Evolutionary conservation across 2,888 invertebrate species (phyloP).

Genomic region (Ectemnius lituratus): DNA sequence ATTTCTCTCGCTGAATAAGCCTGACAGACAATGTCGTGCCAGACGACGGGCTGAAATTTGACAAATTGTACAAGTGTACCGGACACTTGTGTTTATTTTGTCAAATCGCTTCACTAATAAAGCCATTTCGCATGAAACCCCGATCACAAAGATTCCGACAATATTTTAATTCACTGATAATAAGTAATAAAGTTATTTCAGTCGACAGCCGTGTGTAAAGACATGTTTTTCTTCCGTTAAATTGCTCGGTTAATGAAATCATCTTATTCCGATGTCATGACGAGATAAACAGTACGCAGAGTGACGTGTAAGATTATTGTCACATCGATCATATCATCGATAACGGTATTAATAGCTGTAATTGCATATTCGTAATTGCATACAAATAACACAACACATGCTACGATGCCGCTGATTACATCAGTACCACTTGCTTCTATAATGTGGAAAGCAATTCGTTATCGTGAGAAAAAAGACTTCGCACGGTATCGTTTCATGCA

Average conservation of each 20-base stretch:
- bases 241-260: conserved; percentile 27
- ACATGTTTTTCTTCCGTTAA: conserved; percentile 22
- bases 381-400: neutral
- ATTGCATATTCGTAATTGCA: neutral
- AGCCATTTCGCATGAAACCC: conserved; percentile 24
- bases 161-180: conserved; percentile 22
- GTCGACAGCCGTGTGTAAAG: conserved; percentile 11
- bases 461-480: conserved; percentile 8
- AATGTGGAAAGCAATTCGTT: conserved; percentile 1
- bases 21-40: conserved; percentile 7
- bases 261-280: conserved; percentile 4
- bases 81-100: conserved; percentile 49
- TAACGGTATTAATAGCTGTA: conserved; percentile 10
- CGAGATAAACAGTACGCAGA: neutral
- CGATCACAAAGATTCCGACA: conserved; percentile 5
- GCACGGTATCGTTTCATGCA: conserved; percentile 10
- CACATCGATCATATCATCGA: neutral
- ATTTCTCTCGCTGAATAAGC: conserved; percentile 9
- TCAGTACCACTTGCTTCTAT: too few relatives aligned
- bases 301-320: conserved; percentile 13
- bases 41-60: conserved; percentile 18
- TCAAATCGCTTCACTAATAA: conserved; percentile 43
- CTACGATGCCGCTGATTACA: too few relatives aligned
- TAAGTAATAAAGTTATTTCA: conserved; percentile 31
- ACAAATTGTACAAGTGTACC: conserved; percentile 45